Conservation (phyloP, 2,888 invertebrate genomes). For the Itoplectis maculator region DNA sequence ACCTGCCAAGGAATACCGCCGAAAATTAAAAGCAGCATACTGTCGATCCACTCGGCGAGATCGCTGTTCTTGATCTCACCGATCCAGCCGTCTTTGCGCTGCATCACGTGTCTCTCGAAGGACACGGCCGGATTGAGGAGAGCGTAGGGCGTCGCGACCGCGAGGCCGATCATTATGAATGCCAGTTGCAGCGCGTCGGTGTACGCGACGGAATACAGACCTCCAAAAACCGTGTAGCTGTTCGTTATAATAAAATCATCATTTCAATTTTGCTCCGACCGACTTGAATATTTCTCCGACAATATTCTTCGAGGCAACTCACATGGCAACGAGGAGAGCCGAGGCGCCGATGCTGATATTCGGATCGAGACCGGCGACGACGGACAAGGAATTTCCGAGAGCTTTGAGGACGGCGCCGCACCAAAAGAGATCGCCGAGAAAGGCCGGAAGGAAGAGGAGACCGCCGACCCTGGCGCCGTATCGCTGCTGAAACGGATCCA, state of each 20-base stretch:
- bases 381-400: slow-evolving; percentile 85
- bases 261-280: no score
- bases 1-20: slow-evolving; percentile 91
- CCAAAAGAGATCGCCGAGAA: slow-evolving; percentile 90
- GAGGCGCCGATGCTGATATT: slow-evolving; percentile 81
- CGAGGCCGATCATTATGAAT: slow-evolving; percentile 89
- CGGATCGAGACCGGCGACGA: slow-evolving; percentile 80
- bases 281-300: no score
- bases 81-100: slow-evolving; percentile 86
- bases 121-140: slow-evolving; percentile 86
- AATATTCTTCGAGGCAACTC: slow-evolving; percentile 66
- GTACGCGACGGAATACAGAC: slow-evolving; percentile 90
- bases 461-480: slow-evolving; percentile 90
- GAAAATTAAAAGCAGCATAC: slow-evolving; percentile 87
- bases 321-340: slow-evolving; percentile 79
- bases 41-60: slow-evolving; percentile 86
- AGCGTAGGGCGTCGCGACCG: slow-evolving; percentile 88
- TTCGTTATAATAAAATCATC: no score
- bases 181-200: slow-evolving; percentile 90
- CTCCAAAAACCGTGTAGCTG: slow-evolving; percentile 89
- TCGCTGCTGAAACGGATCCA: slow-evolving; percentile 90
- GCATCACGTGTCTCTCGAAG: slow-evolving; percentile 79
- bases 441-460: slow-evolving; percentile 88
- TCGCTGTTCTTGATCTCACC: slow-evolving; percentile 85
- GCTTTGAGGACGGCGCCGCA: slow-evolving; percentile 89